Base-by-base conservation (phyloP, 30 jellyfish, hydroid and myxozoan species). In the Calvadosia cruxmelitensis region DNA sequence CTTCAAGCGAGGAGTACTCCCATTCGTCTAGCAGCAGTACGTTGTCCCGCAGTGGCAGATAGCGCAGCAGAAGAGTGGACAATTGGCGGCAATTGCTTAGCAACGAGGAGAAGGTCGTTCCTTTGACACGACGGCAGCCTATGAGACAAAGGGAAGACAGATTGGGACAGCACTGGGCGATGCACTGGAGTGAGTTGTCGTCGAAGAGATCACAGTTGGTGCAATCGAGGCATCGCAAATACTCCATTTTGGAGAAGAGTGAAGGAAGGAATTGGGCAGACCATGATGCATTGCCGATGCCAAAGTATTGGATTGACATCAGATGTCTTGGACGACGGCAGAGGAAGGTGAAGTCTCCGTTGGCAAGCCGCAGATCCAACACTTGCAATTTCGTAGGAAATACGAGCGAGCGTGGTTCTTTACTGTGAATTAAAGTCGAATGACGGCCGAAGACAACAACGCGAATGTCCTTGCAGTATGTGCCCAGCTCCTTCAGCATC, bases 71-170 rank as follows among this genome's bases (percentile, higher is more conserved):
- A 20, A 89, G 80, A 3, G 98, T 89, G 53, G 66, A 62, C 26
- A 89, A 81, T 1, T 70, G 72, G 33, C 35, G 57, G 69, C 98
- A 89, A 68, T 71, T 61, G 50, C 78, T 57, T 12, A 73, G 52
- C 65, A 89, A 34, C 12, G 52, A 69, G 16, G 93, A 73, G 71
- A 89, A 89, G 29, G 91, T 71, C 2, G 82, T 76, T 12, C 98
- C 98, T 36, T 27, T 50, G 25, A 89, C 78, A 32, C 68, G 63
- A 13, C 95, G 93, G 84, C 98, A 89, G 2, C 95, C 98, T 51
- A 89, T 89, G 27, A 89, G 31, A 53, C 98, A 89, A 0, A 89
- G 53, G 24, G 95, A 80, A 67, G 77, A 88, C 2, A 89, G 64
- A 5, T 30, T 42, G 0, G 79, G 73, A 69, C 98, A 81, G 27